A percentile compares a stretch with the other conserved stretches of the same genome.
phyloP scores from a whole-genome alignment of 2,113 vertebrate species.

The Phylloscopus trochiloides region DNA sequence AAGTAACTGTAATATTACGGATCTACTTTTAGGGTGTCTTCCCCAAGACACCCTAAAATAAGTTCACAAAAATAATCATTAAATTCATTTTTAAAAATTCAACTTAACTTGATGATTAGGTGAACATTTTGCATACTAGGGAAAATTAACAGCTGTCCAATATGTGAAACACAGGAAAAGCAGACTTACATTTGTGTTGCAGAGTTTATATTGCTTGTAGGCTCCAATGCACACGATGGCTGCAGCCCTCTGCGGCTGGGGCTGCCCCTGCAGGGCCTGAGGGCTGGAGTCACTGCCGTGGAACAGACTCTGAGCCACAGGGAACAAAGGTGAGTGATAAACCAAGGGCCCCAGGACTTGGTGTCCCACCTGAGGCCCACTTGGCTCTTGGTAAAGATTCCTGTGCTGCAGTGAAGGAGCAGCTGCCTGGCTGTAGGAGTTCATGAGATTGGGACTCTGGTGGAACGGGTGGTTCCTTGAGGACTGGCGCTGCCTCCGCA shows the following conservation, averaged over 20 bases:
- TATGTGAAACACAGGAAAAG: neutral
- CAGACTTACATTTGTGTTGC: conserved; percentile 84
- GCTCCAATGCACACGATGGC: conserved; percentile 77
- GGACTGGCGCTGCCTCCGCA: conserved; percentile 75
- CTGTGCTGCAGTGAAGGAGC: conserved; percentile 9
- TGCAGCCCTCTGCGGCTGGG: conserved; percentile 64
- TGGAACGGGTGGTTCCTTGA: conserved; percentile 5
- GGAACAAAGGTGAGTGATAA: conserved; percentile 72
- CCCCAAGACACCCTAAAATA: neutral
- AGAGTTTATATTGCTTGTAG: conserved; percentile 83
- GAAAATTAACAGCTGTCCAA: neutral
- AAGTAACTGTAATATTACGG: neutral
- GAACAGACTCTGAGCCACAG: conserved; percentile 56
- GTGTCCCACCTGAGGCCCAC: conserved; percentile 29
- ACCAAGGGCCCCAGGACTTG: conserved; percentile 71
- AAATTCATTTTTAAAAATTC: neutral
- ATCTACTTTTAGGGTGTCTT: neutral
- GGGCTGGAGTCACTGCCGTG: conserved; percentile 36
- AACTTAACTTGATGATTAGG: neutral
- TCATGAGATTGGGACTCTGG: neutral
- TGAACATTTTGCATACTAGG: neutral
- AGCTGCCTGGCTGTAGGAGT: conserved; percentile 6
- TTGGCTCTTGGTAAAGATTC: conserved; percentile 57
- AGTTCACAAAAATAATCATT: neutral
- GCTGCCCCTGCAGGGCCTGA: conserved; percentile 51